Evolutionary conservation across 2,888 invertebrate species (phyloP).

Genomic region (Drosophila mimica): DNA sequence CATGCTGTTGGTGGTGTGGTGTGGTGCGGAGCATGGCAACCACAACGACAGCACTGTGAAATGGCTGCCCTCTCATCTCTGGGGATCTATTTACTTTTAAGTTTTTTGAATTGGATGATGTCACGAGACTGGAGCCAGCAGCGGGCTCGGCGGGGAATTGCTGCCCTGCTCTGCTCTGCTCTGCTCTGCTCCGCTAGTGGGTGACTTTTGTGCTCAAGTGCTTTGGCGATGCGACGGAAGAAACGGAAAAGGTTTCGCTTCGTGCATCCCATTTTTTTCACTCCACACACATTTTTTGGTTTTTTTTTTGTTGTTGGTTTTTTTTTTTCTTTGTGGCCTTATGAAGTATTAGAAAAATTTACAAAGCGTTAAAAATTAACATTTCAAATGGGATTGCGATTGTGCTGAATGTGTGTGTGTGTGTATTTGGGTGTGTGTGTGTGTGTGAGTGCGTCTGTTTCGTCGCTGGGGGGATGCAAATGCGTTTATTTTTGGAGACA

Average conservation of each 20-base stretch:
- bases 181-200: slow-evolving; percentile 41
- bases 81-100: slow-evolving; percentile 83
- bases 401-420: slow-evolving; percentile 14
- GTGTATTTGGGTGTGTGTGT: background rate
- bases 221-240: slow-evolving; percentile 40
- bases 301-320: too few relatives aligned
- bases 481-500: slow-evolving; percentile 81
- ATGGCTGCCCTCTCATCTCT: slow-evolving; percentile 67
- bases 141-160: slow-evolving; percentile 4
- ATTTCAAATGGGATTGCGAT: slow-evolving; percentile 75
- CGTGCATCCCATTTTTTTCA: slow-evolving; percentile 19
- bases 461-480: slow-evolving; percentile 67
- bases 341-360: slow-evolving; percentile 73
- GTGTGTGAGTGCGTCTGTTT: slow-evolving; percentile 19
- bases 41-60: slow-evolving; percentile 35
- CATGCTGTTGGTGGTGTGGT: background rate
- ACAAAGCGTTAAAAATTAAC: slow-evolving; percentile 79
- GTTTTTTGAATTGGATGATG: slow-evolving; percentile 81
- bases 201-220: slow-evolving; percentile 68
- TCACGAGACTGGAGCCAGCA: slow-evolving; percentile 53
- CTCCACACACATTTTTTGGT: background rate
- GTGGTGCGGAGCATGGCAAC: slow-evolving; percentile 22
- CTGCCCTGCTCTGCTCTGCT: slow-evolving; percentile 2
- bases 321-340: slow-evolving; percentile 37
- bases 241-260: slow-evolving; percentile 58